Evolutionary conservation across 2,797 vertebrate species (phyloP).

Genomic region (Rhabdophis nuchalis): DNA sequence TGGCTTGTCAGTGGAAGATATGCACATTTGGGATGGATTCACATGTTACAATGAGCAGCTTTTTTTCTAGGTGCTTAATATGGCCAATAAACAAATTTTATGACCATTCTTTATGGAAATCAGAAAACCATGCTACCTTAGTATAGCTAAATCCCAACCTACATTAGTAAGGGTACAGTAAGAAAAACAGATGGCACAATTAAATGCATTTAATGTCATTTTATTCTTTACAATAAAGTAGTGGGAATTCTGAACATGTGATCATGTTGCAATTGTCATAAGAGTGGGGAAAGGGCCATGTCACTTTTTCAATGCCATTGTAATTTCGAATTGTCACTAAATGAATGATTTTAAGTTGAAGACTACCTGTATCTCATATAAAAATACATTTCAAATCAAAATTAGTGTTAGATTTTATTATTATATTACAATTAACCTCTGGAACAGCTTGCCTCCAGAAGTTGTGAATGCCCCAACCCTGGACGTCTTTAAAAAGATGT

Average conservation of each 20-base stretch:
- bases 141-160: neutral
- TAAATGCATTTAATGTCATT: neutral
- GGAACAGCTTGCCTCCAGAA: no score
- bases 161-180: slow-evolving; percentile 19
- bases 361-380: neutral
- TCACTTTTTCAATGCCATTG: neutral
- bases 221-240: slow-evolving; percentile 29
- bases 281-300: neutral
- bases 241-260: slow-evolving; percentile 1
- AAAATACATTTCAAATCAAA: neutral
- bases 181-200: neutral
- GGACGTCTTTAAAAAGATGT: no score
- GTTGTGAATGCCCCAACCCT: no score
- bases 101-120: neutral
- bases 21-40: neutral
- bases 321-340: neutral
- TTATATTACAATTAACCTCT: no score
- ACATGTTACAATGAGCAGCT: neutral
- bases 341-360: neutral
- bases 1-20: neutral
- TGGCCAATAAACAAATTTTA: neutral
- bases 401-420: no score
- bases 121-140: neutral
- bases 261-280: neutral
- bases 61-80: neutral